phyloP scores from a whole-genome alignment of 1,140 invertebrate genomes.

The Bombus sylvicola region DNA sequence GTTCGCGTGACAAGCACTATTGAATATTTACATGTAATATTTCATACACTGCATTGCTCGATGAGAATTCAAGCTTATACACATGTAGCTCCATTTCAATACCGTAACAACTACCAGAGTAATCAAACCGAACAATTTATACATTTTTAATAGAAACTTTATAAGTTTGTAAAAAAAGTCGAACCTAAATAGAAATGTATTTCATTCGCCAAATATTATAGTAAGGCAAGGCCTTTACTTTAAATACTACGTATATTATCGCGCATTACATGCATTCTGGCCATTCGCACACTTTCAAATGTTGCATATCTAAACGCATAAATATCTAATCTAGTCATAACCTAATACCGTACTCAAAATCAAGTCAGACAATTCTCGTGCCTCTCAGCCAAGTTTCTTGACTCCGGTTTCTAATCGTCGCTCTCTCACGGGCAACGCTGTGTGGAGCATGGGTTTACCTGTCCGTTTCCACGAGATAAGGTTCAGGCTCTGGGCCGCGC shows the following conservation, averaged over 20 bases:
- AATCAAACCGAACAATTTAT: background rate
- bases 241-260: too few relatives aligned
- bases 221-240: too few relatives aligned
- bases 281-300: too few relatives aligned
- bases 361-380: background rate
- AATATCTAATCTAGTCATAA: too few relatives aligned
- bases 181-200: too few relatives aligned
- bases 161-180: background rate
- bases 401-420: background rate
- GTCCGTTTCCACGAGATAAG: slow-evolving; percentile 53
- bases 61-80: background rate
- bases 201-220: too few relatives aligned
- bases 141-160: background rate
- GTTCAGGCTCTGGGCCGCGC: background rate
- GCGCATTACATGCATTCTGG: too few relatives aligned
- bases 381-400: background rate
- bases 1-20: background rate
- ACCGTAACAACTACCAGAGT: background rate
- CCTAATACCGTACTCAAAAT: background rate
- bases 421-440: background rate
- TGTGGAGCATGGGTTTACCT: slow-evolving; percentile 23
- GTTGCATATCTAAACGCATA: too few relatives aligned
- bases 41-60: background rate
- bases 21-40: background rate
- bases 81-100: background rate